Evolutionary conservation across 2,888 invertebrate genomes (phyloP).

Genomic region (Nebria salina): DNA sequence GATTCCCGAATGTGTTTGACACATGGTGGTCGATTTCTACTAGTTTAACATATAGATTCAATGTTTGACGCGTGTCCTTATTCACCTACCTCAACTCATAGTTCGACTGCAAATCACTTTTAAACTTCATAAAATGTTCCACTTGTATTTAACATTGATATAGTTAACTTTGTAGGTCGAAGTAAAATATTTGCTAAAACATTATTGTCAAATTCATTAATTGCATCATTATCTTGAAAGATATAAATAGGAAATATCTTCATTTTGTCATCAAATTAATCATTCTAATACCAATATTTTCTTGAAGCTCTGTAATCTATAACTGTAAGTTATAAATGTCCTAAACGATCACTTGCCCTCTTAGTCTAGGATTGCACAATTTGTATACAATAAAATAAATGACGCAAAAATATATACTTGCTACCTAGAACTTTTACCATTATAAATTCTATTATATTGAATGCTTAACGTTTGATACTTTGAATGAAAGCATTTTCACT

Average conservation of each 20-base stretch:
- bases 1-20: constrained; percentile 7
- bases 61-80: constrained; percentile 21
- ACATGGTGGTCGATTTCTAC: constrained; percentile 16
- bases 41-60: constrained; percentile 30
- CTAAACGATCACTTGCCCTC: too few relatives aligned
- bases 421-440: not conserved
- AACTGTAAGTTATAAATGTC: too few relatives aligned
- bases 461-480: not conserved
- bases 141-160: not conserved
- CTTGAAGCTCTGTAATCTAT: too few relatives aligned
- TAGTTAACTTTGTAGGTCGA: not conserved
- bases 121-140: not conserved
- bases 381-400: not conserved
- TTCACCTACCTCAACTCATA: constrained; percentile 11
- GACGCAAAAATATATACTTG: not conserved
- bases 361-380: too few relatives aligned
- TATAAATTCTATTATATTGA: not conserved
- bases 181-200: too few relatives aligned
- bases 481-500: not conserved
- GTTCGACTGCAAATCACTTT: constrained; percentile 28
- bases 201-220: too few relatives aligned
- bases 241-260: too few relatives aligned
- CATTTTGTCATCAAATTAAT: too few relatives aligned
- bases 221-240: too few relatives aligned
- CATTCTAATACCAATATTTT: too few relatives aligned